Evolutionary conservation across 2,888 invertebrate genomes (phyloP).

Genomic region (Bedellia somnulentella): DNA sequence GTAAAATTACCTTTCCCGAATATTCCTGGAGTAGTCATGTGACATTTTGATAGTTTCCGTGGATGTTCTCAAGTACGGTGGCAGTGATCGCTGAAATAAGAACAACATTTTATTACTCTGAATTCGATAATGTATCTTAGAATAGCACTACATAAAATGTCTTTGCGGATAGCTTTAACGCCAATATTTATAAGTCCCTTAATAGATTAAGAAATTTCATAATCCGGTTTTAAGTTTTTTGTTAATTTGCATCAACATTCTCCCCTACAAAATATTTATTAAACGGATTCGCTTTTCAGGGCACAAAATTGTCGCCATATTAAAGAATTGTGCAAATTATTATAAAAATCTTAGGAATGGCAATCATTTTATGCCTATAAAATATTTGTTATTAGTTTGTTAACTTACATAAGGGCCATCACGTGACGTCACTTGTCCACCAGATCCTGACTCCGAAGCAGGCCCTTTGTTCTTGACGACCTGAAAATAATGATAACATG

Average conservation of each 20-base stretch:
- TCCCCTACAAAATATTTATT: no score
- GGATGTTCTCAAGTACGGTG: constrained; percentile 37
- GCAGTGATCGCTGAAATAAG: constrained; percentile 31
- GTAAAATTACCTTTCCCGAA: constrained; percentile 26
- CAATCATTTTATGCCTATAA: no score
- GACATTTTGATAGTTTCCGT: constrained; percentile 43
- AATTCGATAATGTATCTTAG: no score
- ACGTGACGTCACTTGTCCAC: constrained; percentile 20
- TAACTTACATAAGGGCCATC: constrained; percentile 44
- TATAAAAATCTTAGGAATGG: no score
- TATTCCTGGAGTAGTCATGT: constrained; percentile 26
- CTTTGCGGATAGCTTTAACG: no score
- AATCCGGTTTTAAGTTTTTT: no score
- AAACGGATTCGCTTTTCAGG: no score
- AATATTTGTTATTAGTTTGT: no score
- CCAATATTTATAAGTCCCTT: neutral
- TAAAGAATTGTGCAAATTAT: no score
- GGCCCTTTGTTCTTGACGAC: constrained; percentile 45
- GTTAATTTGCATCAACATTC: no score
- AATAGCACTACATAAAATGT: no score
- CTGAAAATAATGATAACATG: constrained; percentile 20
- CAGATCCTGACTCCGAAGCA: constrained; percentile 25
- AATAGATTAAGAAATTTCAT: neutral
- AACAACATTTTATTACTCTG: neutral
- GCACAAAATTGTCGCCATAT: no score